phyloP scores from a whole-genome alignment of 1,140 invertebrate genomes.

The Triops cancriformis region DNA sequence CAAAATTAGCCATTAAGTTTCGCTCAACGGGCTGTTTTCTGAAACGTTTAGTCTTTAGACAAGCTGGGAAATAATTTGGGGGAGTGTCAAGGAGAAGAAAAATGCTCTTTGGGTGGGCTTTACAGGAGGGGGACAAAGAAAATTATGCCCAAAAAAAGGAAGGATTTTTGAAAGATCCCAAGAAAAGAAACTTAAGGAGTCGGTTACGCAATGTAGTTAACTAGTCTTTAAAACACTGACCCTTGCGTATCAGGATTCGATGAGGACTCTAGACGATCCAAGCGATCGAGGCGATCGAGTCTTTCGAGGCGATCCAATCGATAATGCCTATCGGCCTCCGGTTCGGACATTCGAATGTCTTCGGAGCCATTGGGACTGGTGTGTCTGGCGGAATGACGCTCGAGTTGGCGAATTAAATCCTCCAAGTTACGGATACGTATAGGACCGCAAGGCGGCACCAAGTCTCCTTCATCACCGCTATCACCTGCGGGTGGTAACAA shows the following conservation, averaged over 20 bases:
- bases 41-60: neutral
- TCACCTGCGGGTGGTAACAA: slow-evolving; percentile 49
- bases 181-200: slow-evolving; percentile 11
- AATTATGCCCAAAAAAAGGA: neutral
- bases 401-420: slow-evolving; percentile 79
- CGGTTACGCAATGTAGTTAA: neutral
- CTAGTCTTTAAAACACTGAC: slow-evolving; percentile 42
- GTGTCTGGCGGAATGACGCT: slow-evolving; percentile 75
- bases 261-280: slow-evolving; percentile 43
- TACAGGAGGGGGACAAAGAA: neutral
- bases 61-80: neutral
- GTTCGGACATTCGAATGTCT: slow-evolving; percentile 83
- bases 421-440: slow-evolving; percentile 77
- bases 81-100: neutral
- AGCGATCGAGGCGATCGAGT: slow-evolving; percentile 23
- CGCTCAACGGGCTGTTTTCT: neutral
- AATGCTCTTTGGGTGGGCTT: neutral
- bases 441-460: slow-evolving; percentile 37
- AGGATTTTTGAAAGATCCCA: neutral
- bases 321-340: slow-evolving; percentile 79
- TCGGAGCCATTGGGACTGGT: slow-evolving; percentile 79
- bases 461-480: slow-evolving; percentile 34
- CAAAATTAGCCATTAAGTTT: neutral
- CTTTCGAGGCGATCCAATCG: slow-evolving; percentile 52
- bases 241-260: slow-evolving; percentile 61